Evolutionary conservation across 37 sponge, comb jelly and placozoan species (phyloP).

Genomic region (Spongilla lacustris): DNA sequence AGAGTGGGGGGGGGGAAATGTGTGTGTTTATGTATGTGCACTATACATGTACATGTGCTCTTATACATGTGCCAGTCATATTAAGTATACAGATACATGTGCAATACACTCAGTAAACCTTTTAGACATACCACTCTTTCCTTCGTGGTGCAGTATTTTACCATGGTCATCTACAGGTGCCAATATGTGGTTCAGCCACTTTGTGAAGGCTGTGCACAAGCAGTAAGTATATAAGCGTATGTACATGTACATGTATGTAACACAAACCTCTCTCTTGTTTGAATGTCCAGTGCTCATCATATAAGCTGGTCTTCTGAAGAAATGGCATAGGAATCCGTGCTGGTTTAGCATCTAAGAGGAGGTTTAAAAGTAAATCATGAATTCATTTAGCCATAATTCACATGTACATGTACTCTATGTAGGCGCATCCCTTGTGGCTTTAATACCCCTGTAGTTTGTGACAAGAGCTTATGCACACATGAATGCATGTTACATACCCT

Average conservation of each 20-base stretch:
- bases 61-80: neutral
- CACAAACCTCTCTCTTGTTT: conserved; percentile 84
- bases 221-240: neutral
- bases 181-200: conserved; percentile 88
- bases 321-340: conserved; percentile 41
- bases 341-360: neutral
- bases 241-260: neutral
- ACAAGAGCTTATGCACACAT: neutral
- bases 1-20: no score
- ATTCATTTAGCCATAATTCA: no score
- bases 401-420: neutral
- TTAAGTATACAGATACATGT: neutral
- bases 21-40: neutral
- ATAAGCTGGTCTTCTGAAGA: conserved; percentile 48
- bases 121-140: conserved; percentile 13
- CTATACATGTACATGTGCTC: neutral
- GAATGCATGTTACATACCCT: no score
- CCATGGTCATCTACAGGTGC: conserved; percentile 65
- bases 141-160: conserved; percentile 13
- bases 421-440: no score
- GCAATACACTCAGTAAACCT: neutral
- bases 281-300: conserved; percentile 87
- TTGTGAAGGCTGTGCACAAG: conserved; percentile 66
- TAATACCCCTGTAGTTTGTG: no score
- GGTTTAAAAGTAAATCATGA: neutral